Evolutionary conservation across 2,888 invertebrate genomes (phyloP).

Genomic region (Drosophila greeni): DNA sequence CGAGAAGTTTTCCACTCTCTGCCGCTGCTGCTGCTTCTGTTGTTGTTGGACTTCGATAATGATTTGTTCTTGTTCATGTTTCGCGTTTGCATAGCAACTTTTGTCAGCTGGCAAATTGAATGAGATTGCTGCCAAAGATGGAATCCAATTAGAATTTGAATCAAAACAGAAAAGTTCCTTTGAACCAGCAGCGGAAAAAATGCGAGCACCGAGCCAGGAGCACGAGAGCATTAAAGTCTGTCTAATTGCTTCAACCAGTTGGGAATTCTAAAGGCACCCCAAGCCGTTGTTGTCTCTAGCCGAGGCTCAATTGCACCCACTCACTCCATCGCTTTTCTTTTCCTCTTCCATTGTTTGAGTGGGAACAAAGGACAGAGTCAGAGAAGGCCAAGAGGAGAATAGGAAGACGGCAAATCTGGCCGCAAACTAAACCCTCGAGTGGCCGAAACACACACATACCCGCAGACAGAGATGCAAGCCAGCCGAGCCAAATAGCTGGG

Average conservation of each 20-base stretch:
- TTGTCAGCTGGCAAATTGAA: conserved; percentile 53
- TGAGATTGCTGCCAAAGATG: conserved; percentile 40
- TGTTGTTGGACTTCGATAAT: conserved; percentile 42
- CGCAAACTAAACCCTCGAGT: conserved; percentile 40
- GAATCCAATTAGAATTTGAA: conserved; percentile 62
- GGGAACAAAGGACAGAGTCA: conserved; percentile 15
- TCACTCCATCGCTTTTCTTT: not conserved
- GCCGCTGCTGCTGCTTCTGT: not conserved
- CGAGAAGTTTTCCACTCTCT: conserved; percentile 36
- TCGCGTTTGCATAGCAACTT: conserved; percentile 66
- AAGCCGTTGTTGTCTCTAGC: conserved; percentile 1
- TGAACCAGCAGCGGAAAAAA: conserved; percentile 22
- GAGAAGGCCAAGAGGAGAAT: not conserved
- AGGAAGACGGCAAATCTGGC: conserved; percentile 14
- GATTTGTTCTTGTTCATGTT: conserved; percentile 41
- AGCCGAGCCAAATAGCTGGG: conserved; percentile 48
- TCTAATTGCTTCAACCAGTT: conserved; percentile 32
- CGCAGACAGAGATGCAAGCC: conserved; percentile 5
- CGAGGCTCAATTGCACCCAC: conserved; percentile 9
- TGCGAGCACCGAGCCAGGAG: conserved; percentile 3
- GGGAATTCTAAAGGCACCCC: conserved; percentile 10
- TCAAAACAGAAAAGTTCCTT: conserved; percentile 37
- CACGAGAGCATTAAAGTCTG: conserved; percentile 21
- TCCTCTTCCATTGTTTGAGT: conserved; percentile 12
- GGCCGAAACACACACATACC: conserved; percentile 3